These are phyloP conservation scores for Chaitophorus viminalis DNA, from an alignment of 2,888 invertebrate species.

Conservation along the genomic window DNA sequence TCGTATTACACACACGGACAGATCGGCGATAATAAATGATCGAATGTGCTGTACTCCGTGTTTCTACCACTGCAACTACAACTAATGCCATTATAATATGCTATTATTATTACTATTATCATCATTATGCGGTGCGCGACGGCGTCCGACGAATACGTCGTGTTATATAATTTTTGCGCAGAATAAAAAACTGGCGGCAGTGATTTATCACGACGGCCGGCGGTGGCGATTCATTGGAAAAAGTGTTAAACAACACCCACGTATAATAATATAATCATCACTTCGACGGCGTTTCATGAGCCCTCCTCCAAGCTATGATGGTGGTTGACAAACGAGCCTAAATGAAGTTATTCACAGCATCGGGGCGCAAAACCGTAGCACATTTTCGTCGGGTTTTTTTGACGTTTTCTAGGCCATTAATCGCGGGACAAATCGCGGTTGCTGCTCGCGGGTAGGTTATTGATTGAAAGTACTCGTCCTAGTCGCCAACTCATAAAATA, in stretches of 20 bases:
- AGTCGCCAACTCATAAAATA: not conserved
- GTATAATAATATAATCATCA: not conserved
- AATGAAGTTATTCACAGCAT: slow-evolving; percentile 16
- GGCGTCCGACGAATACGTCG: too few species aligned
- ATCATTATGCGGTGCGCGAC: not conserved
- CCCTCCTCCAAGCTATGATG: too few species aligned
- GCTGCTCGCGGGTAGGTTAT: slow-evolving; percentile 4
- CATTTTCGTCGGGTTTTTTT: slow-evolving; percentile 26
- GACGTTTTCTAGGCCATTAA: slow-evolving; percentile 35
- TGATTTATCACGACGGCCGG: slow-evolving; percentile 23
- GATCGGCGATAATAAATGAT: not conserved
- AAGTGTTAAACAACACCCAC: not conserved
- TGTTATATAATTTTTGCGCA: not conserved
- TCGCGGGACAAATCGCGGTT: not conserved
- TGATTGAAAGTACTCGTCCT: not conserved
- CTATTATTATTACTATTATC: not conserved
- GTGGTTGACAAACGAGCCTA: slow-evolving; percentile 45
- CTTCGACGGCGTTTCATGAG: not conserved
- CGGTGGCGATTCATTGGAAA: slow-evolving; percentile 16
- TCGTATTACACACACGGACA: not conserved
- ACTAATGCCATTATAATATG: not conserved
- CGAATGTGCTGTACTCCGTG: too few species aligned
- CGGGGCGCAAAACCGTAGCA: not conserved
- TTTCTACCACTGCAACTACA: not conserved
- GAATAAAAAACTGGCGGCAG: not conserved